Conservation (phyloP, 1,140 invertebrate species). For the Riptortus pedestris region DNA sequence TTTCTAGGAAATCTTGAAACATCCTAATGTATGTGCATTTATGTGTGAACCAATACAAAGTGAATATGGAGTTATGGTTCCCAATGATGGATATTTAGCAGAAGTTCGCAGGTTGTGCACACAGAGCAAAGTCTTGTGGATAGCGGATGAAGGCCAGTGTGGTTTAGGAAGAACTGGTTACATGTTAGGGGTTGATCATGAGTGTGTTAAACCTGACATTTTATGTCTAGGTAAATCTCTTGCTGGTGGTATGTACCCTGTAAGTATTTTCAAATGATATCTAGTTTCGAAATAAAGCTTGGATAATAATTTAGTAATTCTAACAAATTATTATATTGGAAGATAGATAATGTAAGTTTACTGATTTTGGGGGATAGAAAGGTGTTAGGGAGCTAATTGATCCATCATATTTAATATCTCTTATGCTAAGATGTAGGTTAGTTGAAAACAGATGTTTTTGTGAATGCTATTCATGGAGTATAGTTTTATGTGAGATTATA, state of each 20-base stretch:
- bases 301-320: too few species aligned
- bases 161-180: conserved; percentile 56
- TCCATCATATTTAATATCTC: too few species aligned
- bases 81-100: conserved; percentile 76
- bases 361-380: too few species aligned
- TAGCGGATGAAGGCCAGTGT: conserved; percentile 65
- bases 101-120: conserved; percentile 54
- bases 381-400: too few species aligned
- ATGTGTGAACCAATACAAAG: conserved; percentile 99
- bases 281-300: conserved; percentile 12
- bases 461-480: too few species aligned
- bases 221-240: conserved; percentile 68
- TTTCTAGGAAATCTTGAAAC: conserved; percentile 50
- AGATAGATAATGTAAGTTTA: too few species aligned
- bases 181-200: conserved; percentile 50
- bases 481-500: too few species aligned
- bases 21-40: conserved; percentile 83
- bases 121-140: conserved; percentile 58
- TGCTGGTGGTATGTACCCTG: conserved; percentile 72
- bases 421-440: too few species aligned
- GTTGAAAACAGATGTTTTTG: too few species aligned
- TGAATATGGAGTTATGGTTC: conserved; percentile 92
- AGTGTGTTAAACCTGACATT: conserved; percentile 57
- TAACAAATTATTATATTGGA: too few species aligned
- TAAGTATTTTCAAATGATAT: conserved; percentile 37